These are phyloP conservation scores for Onychomys arenicola DNA, from an alignment of 2,797 vertebrate genomes.

Conservation along the genomic window DNA sequence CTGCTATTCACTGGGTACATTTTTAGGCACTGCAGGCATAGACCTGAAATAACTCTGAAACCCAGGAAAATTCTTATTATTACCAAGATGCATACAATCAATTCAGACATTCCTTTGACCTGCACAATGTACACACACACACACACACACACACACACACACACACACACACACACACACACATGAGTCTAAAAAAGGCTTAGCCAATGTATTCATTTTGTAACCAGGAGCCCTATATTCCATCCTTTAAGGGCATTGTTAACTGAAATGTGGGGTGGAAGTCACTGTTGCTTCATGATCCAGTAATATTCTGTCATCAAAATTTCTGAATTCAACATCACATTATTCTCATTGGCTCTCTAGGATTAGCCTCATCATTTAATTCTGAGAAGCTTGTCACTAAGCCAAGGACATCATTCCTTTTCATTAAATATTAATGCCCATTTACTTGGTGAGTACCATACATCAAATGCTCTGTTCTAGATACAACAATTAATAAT, in stretches of 20 bases:
- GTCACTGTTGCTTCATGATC: background rate
- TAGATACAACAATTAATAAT: background rate
- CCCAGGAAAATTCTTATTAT: conserved; percentile 4
- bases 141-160: background rate
- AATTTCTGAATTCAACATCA: background rate
- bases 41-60: background rate
- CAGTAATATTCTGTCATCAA: background rate
- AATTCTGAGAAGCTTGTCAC: background rate
- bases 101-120: background rate
- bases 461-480: background rate
- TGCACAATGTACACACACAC: background rate
- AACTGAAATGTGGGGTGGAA: background rate
- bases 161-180: background rate
- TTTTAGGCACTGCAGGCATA: background rate
- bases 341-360: background rate
- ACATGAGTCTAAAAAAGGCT: background rate
- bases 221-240: background rate
- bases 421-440: conserved; percentile 30
- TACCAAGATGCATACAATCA: background rate
- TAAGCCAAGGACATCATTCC: background rate
- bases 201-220: background rate
- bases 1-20: background rate
- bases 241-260: background rate
- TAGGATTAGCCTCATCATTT: background rate
- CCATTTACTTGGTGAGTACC: background rate